Evolutionary conservation across 2,888 invertebrate genomes (phyloP), one percentile per base, ranked within the genome.

Genomic region (Acanthosoma haemorrhoidale): DNA sequence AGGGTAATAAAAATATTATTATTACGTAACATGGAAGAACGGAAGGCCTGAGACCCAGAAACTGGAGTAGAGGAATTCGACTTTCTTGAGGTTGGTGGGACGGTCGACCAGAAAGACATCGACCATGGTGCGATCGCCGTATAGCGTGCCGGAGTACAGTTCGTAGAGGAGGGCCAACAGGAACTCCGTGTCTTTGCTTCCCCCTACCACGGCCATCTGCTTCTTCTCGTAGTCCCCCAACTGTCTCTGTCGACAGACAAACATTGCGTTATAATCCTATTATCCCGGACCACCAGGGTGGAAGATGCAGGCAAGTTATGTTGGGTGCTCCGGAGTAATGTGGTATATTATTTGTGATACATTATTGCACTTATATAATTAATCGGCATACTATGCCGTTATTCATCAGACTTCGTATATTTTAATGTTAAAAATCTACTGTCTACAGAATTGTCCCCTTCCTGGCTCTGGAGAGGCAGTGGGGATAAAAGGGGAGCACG

Each of bases 171-270:
- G 38, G 0, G 5, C 34, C n/a, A 61, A 34, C 21, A 61, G 8
- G 36, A 61, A 61, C 21, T 61, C 61, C 16, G 34, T 36, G 21
- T 36, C 21, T 2, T 21, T 16, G 36, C 18, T 21, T 2, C 51
- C 51, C 2, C 51, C 51, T 0, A 51, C 25, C n/a, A 51, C n/a
- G 5, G 51, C 29, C 13, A 61, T 36, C 6, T 21, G 36, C n/a
- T 38, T 61, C n/a, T 36, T 61, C n/a, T 34, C 13, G 38, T 61
- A 61, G 21, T 61, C 61, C 21, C 34, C 61, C 21, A 36, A 34
- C 5, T 61, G 61, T 8, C 36, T 61, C 61, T 61, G 41, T 15
- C 13, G 16, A 41, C 8, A 36, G 6, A 9, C 8, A 36, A 36
- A 36, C 6, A 36, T 9, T 9, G 11, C 11, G 11, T 36, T 36